A percentile compares a stretch with the other conserved stretches of the same genome.
Conservation (phyloP, 2,888 invertebrate species). For the Scaptodrosophila latifasciaeformis region DNA sequence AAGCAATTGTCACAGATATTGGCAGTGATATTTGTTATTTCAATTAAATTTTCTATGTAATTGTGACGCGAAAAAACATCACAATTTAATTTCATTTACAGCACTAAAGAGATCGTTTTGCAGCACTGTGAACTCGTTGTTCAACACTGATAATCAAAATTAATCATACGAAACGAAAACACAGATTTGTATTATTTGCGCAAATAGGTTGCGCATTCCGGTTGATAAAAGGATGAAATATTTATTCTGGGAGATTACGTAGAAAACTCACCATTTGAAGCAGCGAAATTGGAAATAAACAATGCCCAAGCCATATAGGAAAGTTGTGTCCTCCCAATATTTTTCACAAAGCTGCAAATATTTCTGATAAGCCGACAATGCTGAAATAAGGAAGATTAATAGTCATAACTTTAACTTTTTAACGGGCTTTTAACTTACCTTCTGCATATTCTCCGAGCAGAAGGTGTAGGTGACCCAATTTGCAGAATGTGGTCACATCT, state of each 20-base stretch:
- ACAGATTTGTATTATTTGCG: too few relatives aligned
- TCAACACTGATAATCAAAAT: too few relatives aligned
- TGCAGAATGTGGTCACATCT: slow-evolving; percentile 93
- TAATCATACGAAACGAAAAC: too few relatives aligned
- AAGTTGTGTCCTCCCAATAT: slow-evolving; percentile 90
- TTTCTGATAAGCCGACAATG: slow-evolving; percentile 97
- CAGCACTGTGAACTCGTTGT: too few relatives aligned
- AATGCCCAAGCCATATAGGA: slow-evolving; percentile 95
- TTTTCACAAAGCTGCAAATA: slow-evolving; percentile 87
- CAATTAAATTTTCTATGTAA: slow-evolving; percentile 7
- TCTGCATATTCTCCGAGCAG: slow-evolving; percentile 94
- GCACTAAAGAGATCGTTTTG: too few relatives aligned
- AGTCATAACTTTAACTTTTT: neutral
- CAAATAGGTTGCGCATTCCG: too few relatives aligned
- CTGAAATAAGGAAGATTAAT: slow-evolving; percentile 77
- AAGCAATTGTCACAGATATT: slow-evolving; percentile 6
- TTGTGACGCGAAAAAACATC: neutral
- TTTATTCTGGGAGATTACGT: too few relatives aligned
- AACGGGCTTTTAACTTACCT: slow-evolving; percentile 79
- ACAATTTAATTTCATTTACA: too few relatives aligned
- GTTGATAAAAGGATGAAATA: too few relatives aligned
- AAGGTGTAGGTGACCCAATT: slow-evolving; percentile 96
- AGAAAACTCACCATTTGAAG: slow-evolving; percentile 93
- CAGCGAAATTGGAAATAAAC: slow-evolving; percentile 98
- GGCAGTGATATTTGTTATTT: slow-evolving; percentile 17